Evolutionary conservation across 1,140 invertebrate species (phyloP), one percentile per base, ranked within the genome.

Genomic region (Trachelipus rathkii): DNA sequence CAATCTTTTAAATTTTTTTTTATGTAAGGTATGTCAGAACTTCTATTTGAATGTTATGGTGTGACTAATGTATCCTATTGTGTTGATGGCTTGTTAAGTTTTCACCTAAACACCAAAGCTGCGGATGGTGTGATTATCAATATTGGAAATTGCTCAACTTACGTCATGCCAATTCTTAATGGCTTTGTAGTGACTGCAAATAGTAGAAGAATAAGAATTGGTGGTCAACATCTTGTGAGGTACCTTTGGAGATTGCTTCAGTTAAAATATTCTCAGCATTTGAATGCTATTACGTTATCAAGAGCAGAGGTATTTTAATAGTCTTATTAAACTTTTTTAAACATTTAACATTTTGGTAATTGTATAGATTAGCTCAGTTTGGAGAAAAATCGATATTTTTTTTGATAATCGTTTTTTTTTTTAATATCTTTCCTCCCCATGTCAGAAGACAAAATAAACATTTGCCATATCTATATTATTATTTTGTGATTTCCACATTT

Each of bases 11-110:
- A 33, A 3, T 33, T 33, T 3, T 33, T 33, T 33, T 33, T 3
- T 33, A 33, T 33, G 6, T 33, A 33, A 95, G 94, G 94, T 79
- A 97, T 97, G 95, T 94, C 92, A 44, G 95, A 98, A 85, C 86
- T 98, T 53, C 85, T 98, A 67, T 98, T 97, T 87, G 96, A 98
- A 86, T 95, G 93, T 82, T 97, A 97, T 83, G 89, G 91, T 74
- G 88, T 97, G 11, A 95, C 95, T 68, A 89, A 89, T 9, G 87
- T 97, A 15, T 89, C 89, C 70, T 97, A 96, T 85, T 94, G 94
- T 44, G 89, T 97, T 11, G 96, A 97, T 85, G 89, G 91, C 4
- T 82, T 97, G 44, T 94, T 93, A 83, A 93, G 93, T 80, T 91
- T 92, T 83, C 87, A 89, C 68, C 87, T 89, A 53, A 92, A 95